Percentiles rank a stretch among this genome's conserved stretches.
These are phyloP conservation scores for Nesometra sesokonis DNA, from an alignment of 35 echinoderm and acorn worm species.

Conservation along the genomic window DNA sequence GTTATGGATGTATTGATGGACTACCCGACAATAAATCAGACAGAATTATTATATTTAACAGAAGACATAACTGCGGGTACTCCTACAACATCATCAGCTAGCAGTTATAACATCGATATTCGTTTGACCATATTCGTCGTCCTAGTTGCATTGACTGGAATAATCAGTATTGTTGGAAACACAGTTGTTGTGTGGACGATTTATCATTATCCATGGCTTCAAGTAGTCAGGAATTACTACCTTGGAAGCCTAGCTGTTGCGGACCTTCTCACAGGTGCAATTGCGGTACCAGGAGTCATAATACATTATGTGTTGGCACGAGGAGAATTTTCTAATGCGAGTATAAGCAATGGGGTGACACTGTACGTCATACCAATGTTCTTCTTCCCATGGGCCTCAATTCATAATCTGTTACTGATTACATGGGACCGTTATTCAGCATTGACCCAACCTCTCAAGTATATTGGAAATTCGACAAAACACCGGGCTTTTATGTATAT, in stretches of 20 bases:
- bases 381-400: background rate
- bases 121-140: too few species aligned
- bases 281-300: background rate
- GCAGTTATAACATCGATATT: too few species aligned
- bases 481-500: background rate
- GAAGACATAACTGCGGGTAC: too few species aligned
- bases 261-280: background rate
- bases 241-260: background rate
- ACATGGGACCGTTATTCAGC: background rate
- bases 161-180: background rate
- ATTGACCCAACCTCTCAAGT: background rate
- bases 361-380: background rate
- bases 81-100: too few species aligned
- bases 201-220: background rate
- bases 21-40: too few species aligned
- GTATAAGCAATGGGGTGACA: background rate
- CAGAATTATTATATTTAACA: too few species aligned
- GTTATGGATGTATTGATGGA: too few species aligned
- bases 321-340: background rate
- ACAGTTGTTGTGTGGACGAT: background rate
- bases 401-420: background rate
- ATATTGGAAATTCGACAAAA: background rate
- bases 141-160: background rate
- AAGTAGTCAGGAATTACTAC: background rate
- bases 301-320: background rate